Evolutionary conservation across 1,140 invertebrate genomes (phyloP).

Genomic region (Drosophila sproati): DNA sequence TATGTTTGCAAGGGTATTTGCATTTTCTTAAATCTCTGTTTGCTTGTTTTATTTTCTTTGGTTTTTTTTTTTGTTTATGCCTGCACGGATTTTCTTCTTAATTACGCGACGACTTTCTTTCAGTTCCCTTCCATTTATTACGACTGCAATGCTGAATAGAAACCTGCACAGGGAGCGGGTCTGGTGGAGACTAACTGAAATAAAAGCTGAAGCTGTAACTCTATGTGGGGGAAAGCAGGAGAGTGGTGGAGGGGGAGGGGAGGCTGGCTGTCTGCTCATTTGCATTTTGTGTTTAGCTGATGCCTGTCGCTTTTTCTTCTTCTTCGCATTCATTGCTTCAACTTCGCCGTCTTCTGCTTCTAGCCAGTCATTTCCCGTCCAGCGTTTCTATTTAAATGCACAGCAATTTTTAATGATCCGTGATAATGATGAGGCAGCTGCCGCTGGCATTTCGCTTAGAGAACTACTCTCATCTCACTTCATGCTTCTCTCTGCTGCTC

Average conservation of each 20-base stretch:
- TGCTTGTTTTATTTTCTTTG: constrained; percentile 23
- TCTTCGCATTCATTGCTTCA: constrained; percentile 14
- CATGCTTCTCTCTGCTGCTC: not conserved
- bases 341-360: constrained; percentile 33
- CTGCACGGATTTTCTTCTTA: constrained; percentile 67
- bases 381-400: constrained; percentile 43
- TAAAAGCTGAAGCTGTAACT: not conserved
- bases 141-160: constrained; percentile 29
- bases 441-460: constrained; percentile 60
- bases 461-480: constrained; percentile 4
- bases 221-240: not conserved
- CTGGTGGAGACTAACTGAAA: constrained; percentile 1
- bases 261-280: constrained; percentile 58
- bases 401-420: constrained; percentile 79
- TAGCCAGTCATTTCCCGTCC: constrained; percentile 58
- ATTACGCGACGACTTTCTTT: constrained; percentile 64
- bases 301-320: constrained; percentile 37
- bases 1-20: not conserved
- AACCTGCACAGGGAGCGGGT: not conserved
- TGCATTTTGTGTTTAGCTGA: constrained; percentile 67
- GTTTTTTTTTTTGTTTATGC: constrained; percentile 19
- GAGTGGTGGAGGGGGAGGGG: not conserved
- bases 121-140: constrained; percentile 41
- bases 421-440: constrained; percentile 74
- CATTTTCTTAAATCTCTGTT: not conserved